Evolutionary conservation across 2,797 vertebrate species (phyloP), one percentile per base, ranked within the genome.

Genomic region (Neosilurus hyrtlii): DNA sequence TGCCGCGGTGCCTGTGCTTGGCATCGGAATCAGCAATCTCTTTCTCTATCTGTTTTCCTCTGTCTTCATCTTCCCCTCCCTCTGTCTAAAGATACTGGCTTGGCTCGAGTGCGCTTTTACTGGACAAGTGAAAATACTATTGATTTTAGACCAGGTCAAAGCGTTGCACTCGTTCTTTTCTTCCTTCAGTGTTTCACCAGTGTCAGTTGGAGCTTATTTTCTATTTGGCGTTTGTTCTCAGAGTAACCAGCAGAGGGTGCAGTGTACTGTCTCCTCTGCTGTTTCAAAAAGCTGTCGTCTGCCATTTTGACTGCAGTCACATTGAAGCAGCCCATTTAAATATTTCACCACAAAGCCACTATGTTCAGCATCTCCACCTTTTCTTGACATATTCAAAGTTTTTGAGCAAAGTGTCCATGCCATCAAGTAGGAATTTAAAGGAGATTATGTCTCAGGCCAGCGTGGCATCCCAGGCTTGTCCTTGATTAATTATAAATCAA

Each of bases 171-270:
- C 10, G 12, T 12, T 70, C 43, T 78, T 18, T 7, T 4, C 1
- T 30, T 30, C 30, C 57, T 30, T 80, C 70, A 84, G 22, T 4
- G 57, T 65, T 73, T 65, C 70, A 75, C 20, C 22, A 8, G 49
- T 22, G 49, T 62, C 12, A 57, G 43, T 67, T 35, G 4, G 20
- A 0, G 37, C 54, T 37, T 49, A 54, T 26, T 35, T 2, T 24
- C 30, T 30, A 2, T 30, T 62, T 54, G 22, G 18, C n/a, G 89
- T 79, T 76, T 86, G 11, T 88, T 57, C 10, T 22, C 15, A 18
- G 6, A 24, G 18, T 54, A 0, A 79, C 88, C 93, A 92, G 86
- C 90, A 94, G 94, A 92, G 89, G 91, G 86, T 89, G 87, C 79
- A 67, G 51, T 83, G 67, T 75, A 86, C 91, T 90, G 80, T 83